phyloP scores from a whole-genome alignment of 2,113 vertebrate genomes.

The Speoplatyrhinus poulsoni region DNA sequence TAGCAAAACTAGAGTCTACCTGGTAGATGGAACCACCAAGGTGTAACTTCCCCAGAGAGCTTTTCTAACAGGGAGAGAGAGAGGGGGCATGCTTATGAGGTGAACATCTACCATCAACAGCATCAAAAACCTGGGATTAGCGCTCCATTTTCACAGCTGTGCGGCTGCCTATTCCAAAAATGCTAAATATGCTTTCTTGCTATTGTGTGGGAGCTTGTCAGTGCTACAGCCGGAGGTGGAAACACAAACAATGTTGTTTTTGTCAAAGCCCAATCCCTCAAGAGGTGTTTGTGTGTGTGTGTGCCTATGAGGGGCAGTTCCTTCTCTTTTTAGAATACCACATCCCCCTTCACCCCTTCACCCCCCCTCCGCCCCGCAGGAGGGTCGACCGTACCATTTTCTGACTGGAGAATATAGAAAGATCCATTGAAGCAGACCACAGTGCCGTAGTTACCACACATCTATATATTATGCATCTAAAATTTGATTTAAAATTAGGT shows the following conservation, averaged over 20 bases:
- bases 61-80: slow-evolving; percentile 18
- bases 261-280: slow-evolving; percentile 15
- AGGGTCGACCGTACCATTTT: slow-evolving; percentile 2
- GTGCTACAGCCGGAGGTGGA: slow-evolving; percentile 58
- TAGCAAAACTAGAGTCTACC: background rate
- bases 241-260: slow-evolving; percentile 51
- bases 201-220: slow-evolving; percentile 38
- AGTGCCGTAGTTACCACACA: background rate
- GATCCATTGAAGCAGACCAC: slow-evolving; percentile 19
- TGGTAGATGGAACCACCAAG: background rate
- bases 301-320: background rate
- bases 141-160: slow-evolving; percentile 66
- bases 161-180: slow-evolving; percentile 62
- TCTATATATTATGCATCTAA: background rate
- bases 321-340: slow-evolving; percentile 32
- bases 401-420: slow-evolving; percentile 5
- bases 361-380: too few relatives aligned
- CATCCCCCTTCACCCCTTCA: background rate
- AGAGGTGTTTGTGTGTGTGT: slow-evolving; percentile 2
- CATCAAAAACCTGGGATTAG: slow-evolving; percentile 52
- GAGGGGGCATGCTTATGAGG: slow-evolving; percentile 46
- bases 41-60: slow-evolving; percentile 9
- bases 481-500: background rate
- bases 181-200: slow-evolving; percentile 62
- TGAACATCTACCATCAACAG: slow-evolving; percentile 65